A percentile compares a stretch with the other conserved stretches of the same genome.
Evolutionary conservation across 2,113 vertebrate species (phyloP).

Genomic region (Dinomys branickii): DNA sequence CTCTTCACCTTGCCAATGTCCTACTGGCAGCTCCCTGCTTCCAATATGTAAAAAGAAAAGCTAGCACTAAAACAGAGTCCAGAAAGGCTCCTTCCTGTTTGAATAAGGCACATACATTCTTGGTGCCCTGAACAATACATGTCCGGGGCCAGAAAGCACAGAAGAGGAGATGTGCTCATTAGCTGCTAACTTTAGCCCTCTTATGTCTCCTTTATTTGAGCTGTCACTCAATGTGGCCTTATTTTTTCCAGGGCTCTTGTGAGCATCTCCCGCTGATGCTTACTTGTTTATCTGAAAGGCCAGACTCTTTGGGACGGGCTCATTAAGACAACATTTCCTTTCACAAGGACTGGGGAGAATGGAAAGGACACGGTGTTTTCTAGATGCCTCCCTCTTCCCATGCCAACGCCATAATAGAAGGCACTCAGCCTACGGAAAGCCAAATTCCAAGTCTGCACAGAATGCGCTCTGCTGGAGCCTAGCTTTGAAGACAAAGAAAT

Average conservation of each 20-base stretch:
- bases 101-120: slow-evolving; percentile 10
- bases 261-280: slow-evolving; percentile 42
- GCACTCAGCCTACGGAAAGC: neutral
- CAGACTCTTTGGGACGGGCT: slow-evolving; percentile 58
- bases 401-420: slow-evolving; percentile 32
- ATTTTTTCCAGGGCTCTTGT: slow-evolving; percentile 39
- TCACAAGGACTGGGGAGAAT: neutral
- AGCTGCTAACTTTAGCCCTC: slow-evolving; percentile 51
- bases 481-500: neutral
- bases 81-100: slow-evolving; percentile 20
- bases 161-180: slow-evolving; percentile 62
- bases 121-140: neutral
- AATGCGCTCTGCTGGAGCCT: neutral
- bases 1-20: neutral
- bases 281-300: slow-evolving; percentile 75
- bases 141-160: neutral
- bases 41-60: neutral
- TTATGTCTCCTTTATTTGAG: slow-evolving; percentile 44
- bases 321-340: slow-evolving; percentile 57
- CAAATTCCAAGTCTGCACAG: slow-evolving; percentile 4
- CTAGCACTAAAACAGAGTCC: neutral
- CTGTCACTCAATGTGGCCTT: slow-evolving; percentile 61
- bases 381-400: neutral
- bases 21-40: neutral
- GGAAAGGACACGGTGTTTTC: neutral